A percentile compares a stretch with the other conserved stretches of the same genome.
Conservation (phyloP, 53 echinoderm and acorn worm species). For the Hippasteria phrygiana region DNA sequence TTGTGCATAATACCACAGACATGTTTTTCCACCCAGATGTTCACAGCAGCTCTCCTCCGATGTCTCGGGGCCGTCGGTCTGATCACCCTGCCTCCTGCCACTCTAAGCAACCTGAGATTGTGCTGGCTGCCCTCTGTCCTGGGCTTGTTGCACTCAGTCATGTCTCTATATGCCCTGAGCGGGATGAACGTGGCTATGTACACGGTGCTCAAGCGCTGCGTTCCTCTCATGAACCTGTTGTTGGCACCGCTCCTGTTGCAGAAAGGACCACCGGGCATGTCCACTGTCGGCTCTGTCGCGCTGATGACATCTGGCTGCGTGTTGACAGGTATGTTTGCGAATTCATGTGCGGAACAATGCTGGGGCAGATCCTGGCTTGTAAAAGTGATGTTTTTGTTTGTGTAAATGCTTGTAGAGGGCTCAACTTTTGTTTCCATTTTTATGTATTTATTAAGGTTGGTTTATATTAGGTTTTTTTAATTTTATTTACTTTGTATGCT, state of each 20-base stretch:
- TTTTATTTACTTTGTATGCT: no score
- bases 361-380: no score
- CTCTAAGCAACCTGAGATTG: slow-evolving; percentile 48
- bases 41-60: slow-evolving; percentile 71
- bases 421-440: background rate
- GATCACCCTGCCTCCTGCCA: slow-evolving; percentile 42
- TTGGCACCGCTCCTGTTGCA: slow-evolving; percentile 73
- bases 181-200: slow-evolving; percentile 94
- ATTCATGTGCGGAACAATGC: background rate
- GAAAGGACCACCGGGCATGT: slow-evolving; percentile 69
- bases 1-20: no score
- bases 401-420: background rate
- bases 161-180: slow-evolving; percentile 82
- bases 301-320: slow-evolving; percentile 78
- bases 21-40: slow-evolving; percentile 19
- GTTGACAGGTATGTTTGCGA: slow-evolving; percentile 75
- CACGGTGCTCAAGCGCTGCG: slow-evolving; percentile 86
- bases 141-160: slow-evolving; percentile 77
- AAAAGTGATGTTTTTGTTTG: no score
- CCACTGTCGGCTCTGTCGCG: slow-evolving; percentile 59
- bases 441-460: background rate
- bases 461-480: no score
- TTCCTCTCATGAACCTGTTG: slow-evolving; percentile 79
- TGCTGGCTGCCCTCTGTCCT: slow-evolving; percentile 80
- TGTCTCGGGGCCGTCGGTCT: slow-evolving; percentile 46